phyloP scores from a whole-genome alignment of 2,113 vertebrate species.

The Oreochromis aureus region DNA sequence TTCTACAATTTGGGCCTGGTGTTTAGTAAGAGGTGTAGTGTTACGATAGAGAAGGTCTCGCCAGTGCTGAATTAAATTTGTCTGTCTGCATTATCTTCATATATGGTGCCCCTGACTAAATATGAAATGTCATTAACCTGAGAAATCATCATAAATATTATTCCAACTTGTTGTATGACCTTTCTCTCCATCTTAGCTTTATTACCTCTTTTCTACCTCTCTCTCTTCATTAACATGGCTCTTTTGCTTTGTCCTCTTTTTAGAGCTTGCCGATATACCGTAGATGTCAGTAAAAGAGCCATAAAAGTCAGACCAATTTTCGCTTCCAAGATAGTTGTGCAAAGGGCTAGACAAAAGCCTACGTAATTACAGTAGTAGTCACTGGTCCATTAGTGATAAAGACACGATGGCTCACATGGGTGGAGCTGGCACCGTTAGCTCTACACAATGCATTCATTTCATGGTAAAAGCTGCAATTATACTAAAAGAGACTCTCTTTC shows the following conservation, averaged over 20 bases:
- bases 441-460: constrained; percentile 85
- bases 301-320: constrained; percentile 59
- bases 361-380: constrained; percentile 61
- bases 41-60: neutral
- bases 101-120: neutral
- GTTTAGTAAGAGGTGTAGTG: neutral
- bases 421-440: constrained; percentile 43
- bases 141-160: neutral
- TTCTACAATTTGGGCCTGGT: neutral
- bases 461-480: constrained; percentile 92
- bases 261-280: neutral
- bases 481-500: constrained; percentile 71
- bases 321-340: constrained; percentile 45
- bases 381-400: constrained; percentile 68
- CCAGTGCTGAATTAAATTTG: neutral
- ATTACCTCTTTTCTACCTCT: neutral
- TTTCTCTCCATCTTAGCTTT: neutral
- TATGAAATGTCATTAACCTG: neutral
- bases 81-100: neutral
- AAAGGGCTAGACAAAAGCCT: constrained; percentile 54
- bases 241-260: neutral
- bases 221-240: neutral
- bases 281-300: constrained; percentile 32
- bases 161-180: neutral
- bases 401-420: constrained; percentile 53